Percentiles rank a stretch among this genome's conserved stretches.
Evolutionary conservation across 2,113 vertebrate species (phyloP).

Genomic region (Strix uralensis): DNA sequence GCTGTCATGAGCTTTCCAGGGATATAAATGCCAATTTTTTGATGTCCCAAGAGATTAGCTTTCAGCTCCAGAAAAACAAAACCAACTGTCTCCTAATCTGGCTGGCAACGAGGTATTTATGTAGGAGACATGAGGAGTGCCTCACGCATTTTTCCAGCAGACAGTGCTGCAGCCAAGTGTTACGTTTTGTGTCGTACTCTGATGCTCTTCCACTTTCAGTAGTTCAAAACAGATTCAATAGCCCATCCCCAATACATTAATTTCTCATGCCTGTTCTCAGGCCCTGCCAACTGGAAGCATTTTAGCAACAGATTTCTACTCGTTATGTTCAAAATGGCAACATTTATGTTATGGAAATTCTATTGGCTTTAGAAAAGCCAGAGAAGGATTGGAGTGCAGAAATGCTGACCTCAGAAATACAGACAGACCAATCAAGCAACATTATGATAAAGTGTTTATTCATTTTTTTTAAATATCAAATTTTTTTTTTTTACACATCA

Average conservation of each 20-base stretch:
- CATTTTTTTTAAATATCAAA: constrained; percentile 64
- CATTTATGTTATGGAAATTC: not conserved
- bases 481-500: constrained; percentile 51
- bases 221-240: not conserved
- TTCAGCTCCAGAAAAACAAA: not conserved
- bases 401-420: not conserved
- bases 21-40: not conserved
- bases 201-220: not conserved
- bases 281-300: not conserved
- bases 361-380: not conserved
- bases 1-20: not conserved
- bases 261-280: not conserved
- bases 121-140: not conserved
- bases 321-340: not conserved
- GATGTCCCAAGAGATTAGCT: not conserved
- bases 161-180: not conserved
- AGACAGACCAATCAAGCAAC: constrained; percentile 11
- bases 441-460: constrained; percentile 68
- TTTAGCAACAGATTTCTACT: not conserved
- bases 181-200: fast-evolving
- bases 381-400: not conserved
- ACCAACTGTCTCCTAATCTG: not conserved
- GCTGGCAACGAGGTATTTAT: not conserved
- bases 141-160: not conserved
- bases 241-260: not conserved